Evolutionary conservation across 2,113 vertebrate species (phyloP).

Genomic region (Centropus bengalensis): DNA sequence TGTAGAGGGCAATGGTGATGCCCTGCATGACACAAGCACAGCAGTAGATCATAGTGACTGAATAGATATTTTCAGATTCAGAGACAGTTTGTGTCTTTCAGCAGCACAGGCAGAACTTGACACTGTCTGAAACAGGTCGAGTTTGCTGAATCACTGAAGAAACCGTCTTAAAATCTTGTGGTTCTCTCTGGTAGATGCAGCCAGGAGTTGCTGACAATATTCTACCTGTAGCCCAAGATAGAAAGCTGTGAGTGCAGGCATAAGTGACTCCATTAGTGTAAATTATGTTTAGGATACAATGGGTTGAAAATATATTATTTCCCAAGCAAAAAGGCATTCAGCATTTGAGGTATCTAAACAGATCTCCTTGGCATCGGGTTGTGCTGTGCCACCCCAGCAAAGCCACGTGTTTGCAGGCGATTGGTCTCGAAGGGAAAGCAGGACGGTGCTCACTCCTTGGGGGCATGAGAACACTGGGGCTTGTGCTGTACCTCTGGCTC

Average conservation of each 20-base stretch:
- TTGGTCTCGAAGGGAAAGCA: not conserved
- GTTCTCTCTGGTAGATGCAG: not conserved
- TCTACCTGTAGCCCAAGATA: not conserved
- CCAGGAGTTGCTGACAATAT: not conserved
- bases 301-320: not conserved
- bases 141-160: not conserved
- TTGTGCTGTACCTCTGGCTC: not conserved
- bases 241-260: not conserved
- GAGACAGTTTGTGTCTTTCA: not conserved
- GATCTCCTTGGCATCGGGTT: not conserved
- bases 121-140: not conserved
- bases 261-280: too few relatives aligned
- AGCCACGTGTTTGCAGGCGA: not conserved
- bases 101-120: not conserved
- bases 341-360: not conserved
- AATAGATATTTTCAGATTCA: not conserved
- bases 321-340: not conserved
- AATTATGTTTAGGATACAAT: not conserved
- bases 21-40: not conserved
- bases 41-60: too few relatives aligned
- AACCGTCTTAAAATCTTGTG: not conserved
- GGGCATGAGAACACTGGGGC: too few relatives aligned
- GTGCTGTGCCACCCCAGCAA: not conserved
- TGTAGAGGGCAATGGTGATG: fast-evolving
- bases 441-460: not conserved